These are phyloP conservation scores for Pelobates cultripes DNA, from an alignment of 2,797 vertebrate species.

Conservation along the genomic window DNA sequence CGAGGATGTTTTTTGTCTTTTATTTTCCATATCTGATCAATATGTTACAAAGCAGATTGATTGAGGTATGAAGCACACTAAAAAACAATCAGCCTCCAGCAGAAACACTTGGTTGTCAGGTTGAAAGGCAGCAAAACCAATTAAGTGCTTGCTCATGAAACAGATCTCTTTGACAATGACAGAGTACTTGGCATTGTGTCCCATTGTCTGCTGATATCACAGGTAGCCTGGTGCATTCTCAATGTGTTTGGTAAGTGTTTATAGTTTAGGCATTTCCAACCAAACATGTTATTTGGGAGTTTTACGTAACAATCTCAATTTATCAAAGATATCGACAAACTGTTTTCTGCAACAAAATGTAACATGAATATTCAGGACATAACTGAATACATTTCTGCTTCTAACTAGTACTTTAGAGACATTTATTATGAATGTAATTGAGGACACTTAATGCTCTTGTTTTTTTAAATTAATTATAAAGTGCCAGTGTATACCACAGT, in stretches of 20 bases:
- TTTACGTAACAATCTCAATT: background rate
- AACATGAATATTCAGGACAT: no score
- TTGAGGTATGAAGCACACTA: background rate
- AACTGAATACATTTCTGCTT: no score
- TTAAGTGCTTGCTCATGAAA: background rate
- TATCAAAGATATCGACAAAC: background rate
- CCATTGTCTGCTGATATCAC: background rate
- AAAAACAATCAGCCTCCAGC: conserved; percentile 1
- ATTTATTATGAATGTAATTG: no score
- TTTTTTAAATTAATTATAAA: no score
- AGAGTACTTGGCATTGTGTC: conserved; percentile 7
- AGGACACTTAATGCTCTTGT: no score
- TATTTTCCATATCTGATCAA: background rate
- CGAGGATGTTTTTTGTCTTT: background rate
- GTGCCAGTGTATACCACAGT: no score
- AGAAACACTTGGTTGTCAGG: background rate
- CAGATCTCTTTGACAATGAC: conserved; percentile 13
- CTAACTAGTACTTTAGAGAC: no score
- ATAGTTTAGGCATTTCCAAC: background rate
- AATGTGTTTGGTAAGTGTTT: background rate
- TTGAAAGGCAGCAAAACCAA: conserved; percentile 1
- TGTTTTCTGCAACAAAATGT: no score
- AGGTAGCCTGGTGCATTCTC: background rate
- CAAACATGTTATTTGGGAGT: background rate
- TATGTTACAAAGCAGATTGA: background rate